Conservation (phyloP, 2,113 vertebrate genomes). For the Seriola dumerili region DNA sequence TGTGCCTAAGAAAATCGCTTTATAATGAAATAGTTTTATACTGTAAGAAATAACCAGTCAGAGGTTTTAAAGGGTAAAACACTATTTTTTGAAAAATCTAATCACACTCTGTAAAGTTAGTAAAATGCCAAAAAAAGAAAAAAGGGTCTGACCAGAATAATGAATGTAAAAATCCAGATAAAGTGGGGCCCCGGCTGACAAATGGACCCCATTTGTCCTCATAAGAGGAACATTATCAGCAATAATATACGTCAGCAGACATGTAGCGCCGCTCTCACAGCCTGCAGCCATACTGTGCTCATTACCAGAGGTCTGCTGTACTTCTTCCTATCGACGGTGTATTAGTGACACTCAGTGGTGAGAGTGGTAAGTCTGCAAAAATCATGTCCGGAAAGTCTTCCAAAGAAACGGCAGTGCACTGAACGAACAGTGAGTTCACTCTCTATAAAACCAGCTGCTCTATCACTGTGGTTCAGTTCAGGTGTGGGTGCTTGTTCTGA, state of each 20-base stretch:
- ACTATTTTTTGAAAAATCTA: slow-evolving; percentile 35
- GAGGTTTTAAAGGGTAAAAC: slow-evolving; percentile 1
- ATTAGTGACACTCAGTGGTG: slow-evolving; percentile 74
- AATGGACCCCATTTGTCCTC: slow-evolving; percentile 10
- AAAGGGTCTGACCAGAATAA: slow-evolving; percentile 35
- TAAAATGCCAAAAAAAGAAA: slow-evolving; percentile 38
- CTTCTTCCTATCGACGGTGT: slow-evolving; percentile 10
- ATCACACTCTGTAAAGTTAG: slow-evolving; percentile 11
- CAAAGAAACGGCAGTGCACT: slow-evolving; percentile 22
- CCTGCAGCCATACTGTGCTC: slow-evolving; percentile 7
- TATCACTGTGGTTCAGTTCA: background rate
- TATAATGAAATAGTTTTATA: slow-evolving; percentile 31
- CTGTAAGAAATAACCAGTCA: slow-evolving; percentile 22
- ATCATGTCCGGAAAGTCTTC: slow-evolving; percentile 21
- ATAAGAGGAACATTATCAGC: slow-evolving; percentile 8
- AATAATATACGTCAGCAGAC: background rate
- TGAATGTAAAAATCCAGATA: slow-evolving; percentile 50
- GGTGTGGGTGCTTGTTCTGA: slow-evolving; percentile 26
- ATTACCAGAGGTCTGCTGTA: slow-evolving; percentile 10
- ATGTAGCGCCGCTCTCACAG: background rate
- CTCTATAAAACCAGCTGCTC: slow-evolving; percentile 4
- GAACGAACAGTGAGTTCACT: slow-evolving; percentile 17
- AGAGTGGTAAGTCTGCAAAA: slow-evolving; percentile 4
- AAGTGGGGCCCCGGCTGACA: background rate
- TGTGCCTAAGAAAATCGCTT: slow-evolving; percentile 55